A percentile compares a stretch with the other conserved stretches of the same genome.
Evolutionary conservation across 2,113 vertebrate species (phyloP).

Genomic region (Microtus ochrogaster): DNA sequence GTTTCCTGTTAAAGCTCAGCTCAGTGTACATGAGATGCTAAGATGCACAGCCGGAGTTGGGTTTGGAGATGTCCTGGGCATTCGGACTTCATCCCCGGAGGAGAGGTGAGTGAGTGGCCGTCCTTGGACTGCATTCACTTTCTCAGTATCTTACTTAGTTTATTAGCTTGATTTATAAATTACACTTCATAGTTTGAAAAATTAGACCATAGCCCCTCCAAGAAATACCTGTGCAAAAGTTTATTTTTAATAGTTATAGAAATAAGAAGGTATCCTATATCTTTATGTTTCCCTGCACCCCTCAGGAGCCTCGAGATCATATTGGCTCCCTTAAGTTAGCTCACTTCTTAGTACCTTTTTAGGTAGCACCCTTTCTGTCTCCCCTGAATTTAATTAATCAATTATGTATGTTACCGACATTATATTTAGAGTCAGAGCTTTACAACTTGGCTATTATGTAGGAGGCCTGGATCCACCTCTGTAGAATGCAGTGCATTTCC

Average conservation of each 20-base stretch:
- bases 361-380: background rate
- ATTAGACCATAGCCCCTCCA: background rate
- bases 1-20: background rate
- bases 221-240: background rate
- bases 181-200: constrained; percentile 1
- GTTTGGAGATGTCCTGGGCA: background rate
- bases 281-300: background rate
- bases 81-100: background rate
- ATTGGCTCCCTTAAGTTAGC: background rate
- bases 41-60: background rate
- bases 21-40: background rate
- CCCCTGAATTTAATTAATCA: constrained; percentile 3
- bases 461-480: background rate
- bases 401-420: background rate
- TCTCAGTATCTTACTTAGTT: background rate
- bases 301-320: background rate
- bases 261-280: background rate
- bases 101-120: background rate
- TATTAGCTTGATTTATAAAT: constrained; percentile 19
- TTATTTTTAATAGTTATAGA: background rate
- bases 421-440: background rate
- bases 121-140: background rate
- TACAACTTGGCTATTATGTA: background rate
- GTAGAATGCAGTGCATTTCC: background rate
- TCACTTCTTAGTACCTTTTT: background rate